phyloP scores from a whole-genome alignment of 2,888 invertebrate species.

The Parnassius smintheus region DNA sequence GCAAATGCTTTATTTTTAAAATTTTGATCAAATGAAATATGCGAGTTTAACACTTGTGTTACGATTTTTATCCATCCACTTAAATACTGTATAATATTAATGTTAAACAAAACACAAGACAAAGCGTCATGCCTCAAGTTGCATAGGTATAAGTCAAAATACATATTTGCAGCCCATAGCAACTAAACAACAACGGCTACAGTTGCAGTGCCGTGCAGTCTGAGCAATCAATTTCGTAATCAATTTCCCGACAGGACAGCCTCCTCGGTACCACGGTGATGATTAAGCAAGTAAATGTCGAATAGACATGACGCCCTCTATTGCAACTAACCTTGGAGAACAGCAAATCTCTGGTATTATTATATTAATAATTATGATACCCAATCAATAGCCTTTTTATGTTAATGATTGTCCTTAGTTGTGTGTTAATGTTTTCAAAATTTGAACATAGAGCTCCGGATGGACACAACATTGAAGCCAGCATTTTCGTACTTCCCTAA shows the following conservation, averaged over 20 bases:
- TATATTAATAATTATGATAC: background rate
- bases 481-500: too few species aligned
- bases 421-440: too few species aligned
- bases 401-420: too few species aligned
- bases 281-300: slow-evolving; percentile 9
- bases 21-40: too few species aligned
- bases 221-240: slow-evolving; percentile 19
- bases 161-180: background rate
- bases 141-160: background rate
- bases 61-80: too few species aligned
- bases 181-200: slow-evolving; percentile 4
- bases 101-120: background rate
- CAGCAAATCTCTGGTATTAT: background rate
- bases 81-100: too few species aligned
- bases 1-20: too few species aligned
- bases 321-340: background rate
- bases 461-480: too few species aligned
- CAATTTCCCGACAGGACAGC: slow-evolving; percentile 16
- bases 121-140: background rate
- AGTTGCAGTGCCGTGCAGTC: slow-evolving; percentile 10
- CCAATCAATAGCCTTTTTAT: too few species aligned
- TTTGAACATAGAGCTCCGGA: too few species aligned
- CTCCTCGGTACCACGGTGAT: background rate
- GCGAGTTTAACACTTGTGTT: too few species aligned
- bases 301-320: background rate